Conservation (phyloP, 2,113 vertebrate species). For the Leucopsar rothschildi region DNA sequence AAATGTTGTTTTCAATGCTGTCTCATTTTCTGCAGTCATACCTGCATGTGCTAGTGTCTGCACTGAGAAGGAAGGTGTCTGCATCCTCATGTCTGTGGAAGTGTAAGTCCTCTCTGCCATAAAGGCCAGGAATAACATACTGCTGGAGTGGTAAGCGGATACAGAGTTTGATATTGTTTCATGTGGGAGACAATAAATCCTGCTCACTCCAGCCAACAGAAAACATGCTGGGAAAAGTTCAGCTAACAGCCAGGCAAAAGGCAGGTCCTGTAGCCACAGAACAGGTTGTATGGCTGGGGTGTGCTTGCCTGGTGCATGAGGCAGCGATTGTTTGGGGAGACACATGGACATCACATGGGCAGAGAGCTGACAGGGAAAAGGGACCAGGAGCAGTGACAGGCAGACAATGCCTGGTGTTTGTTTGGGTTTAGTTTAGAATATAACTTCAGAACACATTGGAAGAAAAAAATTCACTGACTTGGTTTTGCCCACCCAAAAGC, state of each 20-base stretch:
- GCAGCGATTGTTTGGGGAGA: neutral
- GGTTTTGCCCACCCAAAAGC: neutral
- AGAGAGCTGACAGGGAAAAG: neutral
- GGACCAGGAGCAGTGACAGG: neutral
- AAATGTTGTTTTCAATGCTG: neutral
- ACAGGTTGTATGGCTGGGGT: neutral
- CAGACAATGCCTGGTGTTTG: no score
- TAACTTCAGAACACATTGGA: neutral
- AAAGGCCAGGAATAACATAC: neutral
- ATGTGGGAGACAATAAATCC: neutral
- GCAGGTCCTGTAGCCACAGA: neutral
- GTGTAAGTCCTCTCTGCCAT: rapidly evolving
- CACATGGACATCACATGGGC: neutral
- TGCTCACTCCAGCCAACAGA: neutral
- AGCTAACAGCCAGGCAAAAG: neutral
- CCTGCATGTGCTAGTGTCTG: rapidly evolving
- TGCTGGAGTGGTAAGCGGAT: rapidly evolving
- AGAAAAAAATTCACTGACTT: neutral
- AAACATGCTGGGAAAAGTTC: neutral
- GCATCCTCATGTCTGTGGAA: neutral
- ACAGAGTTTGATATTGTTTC: neutral
- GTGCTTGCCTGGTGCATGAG: rapidly evolving
- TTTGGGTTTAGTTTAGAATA: neutral
- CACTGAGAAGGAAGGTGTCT: neutral
- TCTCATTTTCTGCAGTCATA: neutral